phyloP scores from a whole-genome alignment of 2,888 invertebrate genomes.

The Metalampra italica region DNA sequence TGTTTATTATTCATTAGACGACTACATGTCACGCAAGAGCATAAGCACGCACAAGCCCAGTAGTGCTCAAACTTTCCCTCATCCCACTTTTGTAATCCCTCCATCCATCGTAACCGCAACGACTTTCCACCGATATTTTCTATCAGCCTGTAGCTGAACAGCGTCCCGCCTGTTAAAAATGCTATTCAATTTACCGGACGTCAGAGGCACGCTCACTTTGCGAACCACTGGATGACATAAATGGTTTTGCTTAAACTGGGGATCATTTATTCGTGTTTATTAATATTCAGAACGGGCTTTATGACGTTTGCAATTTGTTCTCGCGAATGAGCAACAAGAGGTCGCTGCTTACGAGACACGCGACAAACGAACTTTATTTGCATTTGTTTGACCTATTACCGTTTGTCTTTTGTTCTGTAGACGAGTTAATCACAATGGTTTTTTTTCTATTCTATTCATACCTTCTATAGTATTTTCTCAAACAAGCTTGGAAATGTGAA shows the following conservation, averaged over 20 bases:
- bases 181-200: constrained; percentile 38
- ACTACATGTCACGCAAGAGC: constrained; percentile 69
- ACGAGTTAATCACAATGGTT: constrained; percentile 18
- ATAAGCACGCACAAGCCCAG: constrained; percentile 64
- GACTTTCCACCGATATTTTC: constrained; percentile 5
- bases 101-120: constrained; percentile 18
- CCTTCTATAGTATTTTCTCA: constrained; percentile 4
- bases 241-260: constrained; percentile 41
- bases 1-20: constrained; percentile 77
- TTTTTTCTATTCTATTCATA: constrained; percentile 19
- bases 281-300: constrained; percentile 65
- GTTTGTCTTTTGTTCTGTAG: constrained; percentile 41
- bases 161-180: constrained; percentile 15
- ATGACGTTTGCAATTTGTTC: constrained; percentile 66
- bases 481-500: too few relatives aligned
- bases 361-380: constrained; percentile 66
- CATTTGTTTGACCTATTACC: constrained; percentile 63
- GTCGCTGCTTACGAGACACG: constrained; percentile 48
- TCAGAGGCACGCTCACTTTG: constrained; percentile 43
- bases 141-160: constrained; percentile 1
- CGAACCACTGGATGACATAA: constrained; percentile 38
- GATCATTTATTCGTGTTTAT: constrained; percentile 60
- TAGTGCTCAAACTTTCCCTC: constrained; percentile 62
- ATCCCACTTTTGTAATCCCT: constrained; percentile 34
- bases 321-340: constrained; percentile 49